Evolutionary conservation across 2,797 vertebrate genomes (phyloP), one percentile per base, ranked within the genome.

Genomic region (Phoeniculus purpureus): DNA sequence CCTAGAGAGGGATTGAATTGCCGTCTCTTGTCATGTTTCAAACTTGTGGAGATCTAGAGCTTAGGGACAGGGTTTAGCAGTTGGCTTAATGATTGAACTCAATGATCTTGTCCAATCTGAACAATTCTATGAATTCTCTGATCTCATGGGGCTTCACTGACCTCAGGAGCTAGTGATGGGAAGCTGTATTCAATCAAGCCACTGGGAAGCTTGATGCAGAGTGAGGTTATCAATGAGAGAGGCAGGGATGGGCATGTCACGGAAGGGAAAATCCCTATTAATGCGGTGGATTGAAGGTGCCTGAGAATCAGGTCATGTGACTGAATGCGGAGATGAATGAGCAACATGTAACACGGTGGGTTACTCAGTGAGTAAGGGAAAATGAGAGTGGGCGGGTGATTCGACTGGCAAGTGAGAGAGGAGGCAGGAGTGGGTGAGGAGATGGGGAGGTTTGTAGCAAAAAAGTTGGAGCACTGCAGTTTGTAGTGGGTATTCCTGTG

Each of bases 331-430:
- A 90, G 72, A 75, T 81, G 88, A 93, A 56, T 94, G 55, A 71
- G 85, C 72, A 84, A 8, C 18, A 31, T 90, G 82, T 16, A 74
- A 73, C 90, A 50, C 37, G 94, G 94, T 91, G 89, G 58, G 73
- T 70, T 85, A 86, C 10, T 14, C 72, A 87, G 94, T 67, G 81
- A 94, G 82, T 87, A 66, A 81, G 89, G 88, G 96, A 94, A 79
- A 81, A 83, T 82, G 94, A 71, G 94, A 87, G 96, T 93, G 85
- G 95, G 96, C 2, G 26, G 85, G 85, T 62, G 77, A 92, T n/a
- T 61, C 72, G 81, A 71, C 88, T 96, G 95, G 94, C 96, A 93
- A 87, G 81, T 15, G 80, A 89, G 91, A 87, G 94, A 91, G 91
- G 80, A 90, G 71, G 66, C 52, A 67, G 91, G 89, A 94, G 93